Base-by-base conservation (phyloP, 2,888 invertebrate species). In the Ormyrus thymus region DNA sequence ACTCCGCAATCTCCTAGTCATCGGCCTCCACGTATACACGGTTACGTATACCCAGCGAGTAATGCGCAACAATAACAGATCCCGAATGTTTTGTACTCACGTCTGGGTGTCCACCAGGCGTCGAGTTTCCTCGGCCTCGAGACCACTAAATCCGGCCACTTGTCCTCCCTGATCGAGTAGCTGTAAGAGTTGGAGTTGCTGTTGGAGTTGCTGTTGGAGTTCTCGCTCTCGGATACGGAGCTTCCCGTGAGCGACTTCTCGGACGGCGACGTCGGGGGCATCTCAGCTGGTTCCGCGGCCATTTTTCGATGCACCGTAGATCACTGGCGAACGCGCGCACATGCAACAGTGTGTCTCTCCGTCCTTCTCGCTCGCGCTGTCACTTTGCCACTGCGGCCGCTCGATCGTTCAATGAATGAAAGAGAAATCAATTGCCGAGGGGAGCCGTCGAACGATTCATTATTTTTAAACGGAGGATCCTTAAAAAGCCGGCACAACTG, bases 151-250 rank as follows among this genome's bases (percentile, higher is more conserved):
- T 90, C 89, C 9, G 90, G 90, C 90, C 90, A 90, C 78, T 87
- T 89, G 82, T 90, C 92, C 82, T 92, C 92, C 82, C 90, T 87
- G 61, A 92, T 89, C n/a, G 93, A 93, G 73, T 92, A 91, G 78
- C 69, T 76, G 48, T 69, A 62, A 6, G 71, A 62, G 92, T 29
- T 29, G 29, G 29, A 29, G 29, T 29, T 29, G 29, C 29, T 62
- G 62, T 56, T 70, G 11, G 69, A 69, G 70, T 92, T 92, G 85
- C 87, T 91, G 87, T 90, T 88, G 58, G 88, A 89, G 82, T 87
- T 89, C 68, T 90, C 91, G 81, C 81, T 81, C 13, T 92, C 92
- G 58, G 92, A 91, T 58, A 91, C 87, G 82, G 91, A 90, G 81
- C 89, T 90, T 82, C 87, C 86, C 78, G 88, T 86, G 75, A 89